Base-by-base conservation (phyloP, 2,113 vertebrate species). In the Theristicus caerulescens region DNA sequence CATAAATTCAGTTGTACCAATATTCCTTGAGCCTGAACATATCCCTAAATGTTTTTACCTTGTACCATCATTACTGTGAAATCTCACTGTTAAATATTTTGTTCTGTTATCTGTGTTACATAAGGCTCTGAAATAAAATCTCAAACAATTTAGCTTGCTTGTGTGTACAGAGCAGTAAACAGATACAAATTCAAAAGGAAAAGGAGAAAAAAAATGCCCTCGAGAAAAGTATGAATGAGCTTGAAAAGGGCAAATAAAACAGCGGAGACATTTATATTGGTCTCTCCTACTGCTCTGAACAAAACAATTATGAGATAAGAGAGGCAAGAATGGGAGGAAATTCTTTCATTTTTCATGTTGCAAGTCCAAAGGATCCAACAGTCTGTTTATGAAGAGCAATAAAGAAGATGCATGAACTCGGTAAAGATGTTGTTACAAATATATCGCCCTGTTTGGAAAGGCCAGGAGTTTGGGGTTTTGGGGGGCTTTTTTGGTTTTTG, bases 291-390 rank as follows among this genome's bases (percentile, higher is more conserved):
- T 95, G 97, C 98, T 98, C 95, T 93, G 98, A 98, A 98, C 97
- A 98, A 98, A 98, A 98, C 98, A 98, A 98, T 98, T 98, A 98
- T 93, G 97, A 98, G 98, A 98, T 98, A 98, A 98, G 97, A 97
- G 97, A 97, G 94, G 96, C 97, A 97, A 92, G 96, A 97, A 98
- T 90, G 90, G 90, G 96, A 98, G 96, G 97, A 98, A 98, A 97
- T 98, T 98, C 97, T 98, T 98, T 98, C 98, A 97, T 98, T 98
- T 98, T 98, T 98, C 98, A 98, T 77, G 7, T 87, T 96, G 97
- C 93, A 97, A 97, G 97, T 97, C 94, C 36, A 32, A 97, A 97
- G 94, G 95, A 98, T 98, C 97, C 98, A 98, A 98, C 96, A 97
- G 98, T 58, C 96, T 97, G 96, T 98, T 98, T 98, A 98, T 98